Base-by-base conservation (phyloP, 2,113 vertebrate species). In the Cyanistes caeruleus region DNA sequence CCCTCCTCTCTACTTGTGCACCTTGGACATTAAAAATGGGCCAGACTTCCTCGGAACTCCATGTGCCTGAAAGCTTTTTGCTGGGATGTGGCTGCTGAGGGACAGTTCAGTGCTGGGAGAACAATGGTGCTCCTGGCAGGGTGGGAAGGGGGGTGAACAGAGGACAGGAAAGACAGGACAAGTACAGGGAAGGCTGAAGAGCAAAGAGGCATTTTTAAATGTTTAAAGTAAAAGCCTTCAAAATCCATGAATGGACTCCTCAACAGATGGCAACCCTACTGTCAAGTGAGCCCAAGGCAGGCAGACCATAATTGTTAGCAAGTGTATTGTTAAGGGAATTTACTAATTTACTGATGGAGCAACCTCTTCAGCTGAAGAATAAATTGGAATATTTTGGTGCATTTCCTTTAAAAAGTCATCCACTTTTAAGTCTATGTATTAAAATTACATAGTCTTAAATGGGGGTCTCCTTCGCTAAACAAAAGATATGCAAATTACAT, bases 401-500 rank as follows among this genome's bases (percentile, higher is more conserved):
- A 95, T 98, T 97, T 97, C 77, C 96, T 97, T 92, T 79, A 92
- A 94, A 95, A 97, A 97, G 41, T 78, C 79, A 79, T 76, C 69
- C 62, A 84, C 94, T 97, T 98, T 97, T 95, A 96, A 97, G 92
- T 93, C 91, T 87, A 81, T 97, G 96, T 98, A 97, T 97, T 98
- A 97, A 98, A 98, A 97, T 98, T 95, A 97, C 95, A 97, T 92
- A 94, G 93, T 97, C 96, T 97, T 97, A 98, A 98, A 97, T 97
- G 95, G 90, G 95, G 86, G 95, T 98, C 96, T 97, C 96, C 97
- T 97, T 97, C 12, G 18, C 98, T 98, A 98, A 98, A 98, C 97
- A 98, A 98, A 98, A 97, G 97, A 95, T 97, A 98, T 98, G 98
- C 97, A 98, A 98, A 98, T 98, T 97, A 79, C 96, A 96, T 97